These are phyloP conservation scores for Glyptemys insculpta DNA, from an alignment of 2,797 vertebrate species.

Conservation along the genomic window DNA sequence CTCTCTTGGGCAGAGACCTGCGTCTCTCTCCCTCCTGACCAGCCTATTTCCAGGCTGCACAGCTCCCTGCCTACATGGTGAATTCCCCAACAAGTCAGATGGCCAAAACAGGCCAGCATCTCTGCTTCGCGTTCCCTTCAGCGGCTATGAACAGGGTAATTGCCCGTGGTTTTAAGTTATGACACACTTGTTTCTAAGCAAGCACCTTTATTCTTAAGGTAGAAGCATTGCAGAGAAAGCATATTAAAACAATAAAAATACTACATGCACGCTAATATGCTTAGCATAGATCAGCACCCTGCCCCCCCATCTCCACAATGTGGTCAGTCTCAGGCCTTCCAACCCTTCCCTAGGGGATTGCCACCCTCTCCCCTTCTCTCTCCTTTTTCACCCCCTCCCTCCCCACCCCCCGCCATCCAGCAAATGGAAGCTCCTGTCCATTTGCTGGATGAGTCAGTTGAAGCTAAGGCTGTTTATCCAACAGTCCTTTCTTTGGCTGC, in stretches of 20 bases:
- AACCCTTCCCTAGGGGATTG: too few species aligned
- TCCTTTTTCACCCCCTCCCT: too few species aligned
- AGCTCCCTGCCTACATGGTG: neutral
- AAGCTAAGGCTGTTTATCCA: neutral
- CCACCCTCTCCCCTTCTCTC: too few species aligned
- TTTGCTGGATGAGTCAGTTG: neutral
- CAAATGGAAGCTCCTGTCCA: neutral
- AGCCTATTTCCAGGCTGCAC: neutral
- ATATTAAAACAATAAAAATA: neutral
- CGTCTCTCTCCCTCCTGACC: neutral
- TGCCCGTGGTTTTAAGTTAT: neutral
- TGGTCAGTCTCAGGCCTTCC: neutral
- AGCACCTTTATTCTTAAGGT: neutral
- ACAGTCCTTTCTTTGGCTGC: neutral
- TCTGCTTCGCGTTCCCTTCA: neutral
- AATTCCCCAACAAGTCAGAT: neutral
- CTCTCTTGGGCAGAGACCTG: neutral
- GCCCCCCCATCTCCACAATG: neutral
- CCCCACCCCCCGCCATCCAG: accelerated
- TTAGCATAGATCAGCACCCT: too few species aligned
- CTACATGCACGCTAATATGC: accelerated
- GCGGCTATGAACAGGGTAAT: neutral
- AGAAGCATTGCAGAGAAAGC: neutral
- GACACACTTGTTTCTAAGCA: neutral
- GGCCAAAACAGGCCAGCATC: neutral